Percentiles rank a stretch among this genome's conserved stretches.
phyloP scores from a whole-genome alignment of 2,888 invertebrate genomes.

The Drosophila rubida region DNA sequence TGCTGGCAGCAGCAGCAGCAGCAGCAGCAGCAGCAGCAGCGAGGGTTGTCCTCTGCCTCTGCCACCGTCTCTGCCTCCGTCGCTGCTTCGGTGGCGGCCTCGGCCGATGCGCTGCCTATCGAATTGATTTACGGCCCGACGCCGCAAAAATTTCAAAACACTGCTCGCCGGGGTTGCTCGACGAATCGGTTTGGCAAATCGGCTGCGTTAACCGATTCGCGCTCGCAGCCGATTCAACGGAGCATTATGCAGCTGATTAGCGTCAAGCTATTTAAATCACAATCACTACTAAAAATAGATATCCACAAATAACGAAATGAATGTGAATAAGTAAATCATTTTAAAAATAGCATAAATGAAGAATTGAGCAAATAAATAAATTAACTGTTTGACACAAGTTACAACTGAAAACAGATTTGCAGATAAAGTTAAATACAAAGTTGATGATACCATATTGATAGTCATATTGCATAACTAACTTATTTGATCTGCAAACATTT shows the following conservation, averaged over 20 bases:
- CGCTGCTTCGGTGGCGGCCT: background rate
- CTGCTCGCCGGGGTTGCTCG: slow-evolving; percentile 7
- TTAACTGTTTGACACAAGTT: too few relatives aligned
- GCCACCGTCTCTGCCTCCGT: slow-evolving; percentile 23
- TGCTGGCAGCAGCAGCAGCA: slow-evolving; percentile 42
- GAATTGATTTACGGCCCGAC: slow-evolving; percentile 74
- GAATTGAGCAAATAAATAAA: too few relatives aligned
- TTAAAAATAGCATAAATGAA: too few relatives aligned
- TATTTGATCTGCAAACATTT: too few relatives aligned
- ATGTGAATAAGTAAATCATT: too few relatives aligned
- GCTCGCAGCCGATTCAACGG: background rate
- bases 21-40: too few relatives aligned
- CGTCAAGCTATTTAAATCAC: background rate
- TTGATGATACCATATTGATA: too few relatives aligned
- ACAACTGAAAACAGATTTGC: too few relatives aligned
- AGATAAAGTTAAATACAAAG: too few relatives aligned
- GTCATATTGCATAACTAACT: too few relatives aligned
- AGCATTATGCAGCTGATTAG: background rate
- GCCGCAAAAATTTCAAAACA: slow-evolving; percentile 50
- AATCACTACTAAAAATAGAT: too few relatives aligned
- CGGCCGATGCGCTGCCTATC: slow-evolving; percentile 39
- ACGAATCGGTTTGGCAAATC: slow-evolving; percentile 11
- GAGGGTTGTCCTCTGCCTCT: slow-evolving; percentile 42
- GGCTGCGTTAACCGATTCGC: background rate
- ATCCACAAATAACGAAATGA: too few relatives aligned